Percentiles rank a stretch among this genome's conserved stretches.
Conservation (phyloP, 2,888 invertebrate genomes). For the Didymodactylos carnosus region DNA sequence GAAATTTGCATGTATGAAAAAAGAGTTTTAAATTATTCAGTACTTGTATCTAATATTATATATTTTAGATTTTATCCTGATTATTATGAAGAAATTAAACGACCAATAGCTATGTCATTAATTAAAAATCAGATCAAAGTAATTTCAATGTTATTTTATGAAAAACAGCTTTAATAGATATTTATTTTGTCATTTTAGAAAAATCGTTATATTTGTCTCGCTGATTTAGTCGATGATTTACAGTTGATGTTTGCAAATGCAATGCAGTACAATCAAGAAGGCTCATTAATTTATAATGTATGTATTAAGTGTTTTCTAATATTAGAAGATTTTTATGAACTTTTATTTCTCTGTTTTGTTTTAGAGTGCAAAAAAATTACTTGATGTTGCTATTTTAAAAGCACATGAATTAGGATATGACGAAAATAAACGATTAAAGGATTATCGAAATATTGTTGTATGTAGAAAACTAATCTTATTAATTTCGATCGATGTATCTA, state of each 20-base stretch:
- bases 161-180: slow-evolving; percentile 15
- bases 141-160: slow-evolving; percentile 17
- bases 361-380: background rate
- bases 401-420: background rate
- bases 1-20: background rate
- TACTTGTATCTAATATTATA: slow-evolving; percentile 28
- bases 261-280: slow-evolving; percentile 9
- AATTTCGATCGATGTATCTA: background rate
- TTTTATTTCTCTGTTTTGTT: background rate
- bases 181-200: background rate
- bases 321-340: background rate
- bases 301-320: background rate
- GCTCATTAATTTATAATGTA: background rate
- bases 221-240: slow-evolving; percentile 4
- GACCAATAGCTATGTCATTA: slow-evolving; percentile 77
- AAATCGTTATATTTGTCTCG: background rate
- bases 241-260: slow-evolving; percentile 14
- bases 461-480: background rate
- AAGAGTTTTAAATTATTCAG: too few species aligned
- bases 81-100: slow-evolving; percentile 87
- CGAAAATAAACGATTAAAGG: background rate
- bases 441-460: background rate
- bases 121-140: slow-evolving; percentile 44
- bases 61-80: slow-evolving; percentile 86
- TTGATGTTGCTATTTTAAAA: background rate